A percentile compares a stretch with the other conserved stretches of the same genome.
Evolutionary conservation across 2,797 vertebrate genomes (phyloP).

Genomic region (Anabacerthia variegaticeps): DNA sequence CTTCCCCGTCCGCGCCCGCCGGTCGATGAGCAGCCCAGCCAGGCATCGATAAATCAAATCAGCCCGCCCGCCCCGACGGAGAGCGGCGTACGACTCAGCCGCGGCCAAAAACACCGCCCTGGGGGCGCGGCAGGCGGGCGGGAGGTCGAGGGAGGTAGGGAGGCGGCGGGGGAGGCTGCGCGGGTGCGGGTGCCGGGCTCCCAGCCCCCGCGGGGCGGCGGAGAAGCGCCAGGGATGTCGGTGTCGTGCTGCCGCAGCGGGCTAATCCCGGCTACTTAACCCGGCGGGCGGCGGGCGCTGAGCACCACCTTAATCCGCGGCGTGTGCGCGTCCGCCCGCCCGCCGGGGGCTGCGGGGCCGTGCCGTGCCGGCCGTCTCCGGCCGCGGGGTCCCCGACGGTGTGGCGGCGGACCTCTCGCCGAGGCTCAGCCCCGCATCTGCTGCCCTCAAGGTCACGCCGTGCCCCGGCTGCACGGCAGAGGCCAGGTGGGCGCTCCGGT

Average conservation of each 20-base stretch:
- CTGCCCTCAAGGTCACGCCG: constrained; percentile 77
- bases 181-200: not conserved
- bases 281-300: not conserved
- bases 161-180: not conserved
- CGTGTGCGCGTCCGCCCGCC: not conserved
- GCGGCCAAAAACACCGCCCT: constrained; percentile 15
- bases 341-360: not conserved
- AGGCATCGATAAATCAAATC: constrained; percentile 17
- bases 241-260: constrained; percentile 9
- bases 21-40: not conserved
- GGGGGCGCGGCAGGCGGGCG: not conserved
- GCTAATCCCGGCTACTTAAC: constrained; percentile 54
- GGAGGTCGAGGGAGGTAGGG: not conserved
- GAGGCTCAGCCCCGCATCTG: not conserved
- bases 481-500: constrained; percentile 22
- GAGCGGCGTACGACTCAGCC: not conserved
- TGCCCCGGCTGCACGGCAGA: not conserved
- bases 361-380: not conserved
- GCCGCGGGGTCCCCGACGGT: not conserved
- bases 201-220: not conserved
- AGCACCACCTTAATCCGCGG: constrained; percentile 20
- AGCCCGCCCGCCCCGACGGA: not conserved
- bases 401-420: not conserved
- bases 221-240: not conserved
- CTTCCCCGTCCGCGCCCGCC: not conserved